Percentiles rank a stretch among this genome's conserved stretches.
Conservation (phyloP, 2,888 invertebrate genomes). For the Cheilosia impressa region DNA sequence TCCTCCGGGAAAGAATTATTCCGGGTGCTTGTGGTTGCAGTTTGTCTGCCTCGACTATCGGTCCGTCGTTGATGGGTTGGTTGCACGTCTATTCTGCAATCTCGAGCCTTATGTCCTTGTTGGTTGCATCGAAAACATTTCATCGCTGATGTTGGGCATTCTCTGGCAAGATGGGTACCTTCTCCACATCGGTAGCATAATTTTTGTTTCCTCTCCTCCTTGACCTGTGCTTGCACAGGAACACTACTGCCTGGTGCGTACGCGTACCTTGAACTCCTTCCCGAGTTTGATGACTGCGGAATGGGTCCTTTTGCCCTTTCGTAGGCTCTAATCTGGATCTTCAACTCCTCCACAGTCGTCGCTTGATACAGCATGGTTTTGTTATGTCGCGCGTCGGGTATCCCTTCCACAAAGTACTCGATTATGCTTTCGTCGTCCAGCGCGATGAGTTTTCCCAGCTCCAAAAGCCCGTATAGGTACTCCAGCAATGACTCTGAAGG, state of each 20-base stretch:
- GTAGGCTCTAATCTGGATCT: slow-evolving; percentile 44
- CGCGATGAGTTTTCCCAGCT: slow-evolving; percentile 43
- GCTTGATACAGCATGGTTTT: slow-evolving; percentile 55
- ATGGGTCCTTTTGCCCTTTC: slow-evolving; percentile 32
- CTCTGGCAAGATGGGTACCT: too few species aligned
- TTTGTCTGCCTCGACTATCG: too few species aligned
- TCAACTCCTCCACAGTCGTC: slow-evolving; percentile 19
- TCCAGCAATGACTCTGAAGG: slow-evolving; percentile 34
- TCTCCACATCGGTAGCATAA: too few species aligned
- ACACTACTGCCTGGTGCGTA: background rate
- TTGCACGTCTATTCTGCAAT: too few species aligned
- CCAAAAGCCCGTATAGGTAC: slow-evolving; percentile 53
- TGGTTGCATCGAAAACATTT: too few species aligned
- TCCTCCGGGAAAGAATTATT: too few species aligned
- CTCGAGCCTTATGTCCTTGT: too few species aligned
- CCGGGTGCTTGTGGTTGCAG: too few species aligned
- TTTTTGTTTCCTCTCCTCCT: too few species aligned
- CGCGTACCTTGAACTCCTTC: background rate
- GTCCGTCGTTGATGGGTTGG: too few species aligned
- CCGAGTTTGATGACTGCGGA: slow-evolving; percentile 5
- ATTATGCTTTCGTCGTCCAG: slow-evolving; percentile 62
- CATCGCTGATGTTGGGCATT: too few species aligned
- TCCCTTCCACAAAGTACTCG: slow-evolving; percentile 57
- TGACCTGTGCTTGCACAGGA: too few species aligned
- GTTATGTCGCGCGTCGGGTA: slow-evolving; percentile 33